A percentile compares a stretch with the other conserved stretches of the same genome.
Evolutionary conservation across 2,888 invertebrate species (phyloP).

Genomic region (Rotaria macrura): DNA sequence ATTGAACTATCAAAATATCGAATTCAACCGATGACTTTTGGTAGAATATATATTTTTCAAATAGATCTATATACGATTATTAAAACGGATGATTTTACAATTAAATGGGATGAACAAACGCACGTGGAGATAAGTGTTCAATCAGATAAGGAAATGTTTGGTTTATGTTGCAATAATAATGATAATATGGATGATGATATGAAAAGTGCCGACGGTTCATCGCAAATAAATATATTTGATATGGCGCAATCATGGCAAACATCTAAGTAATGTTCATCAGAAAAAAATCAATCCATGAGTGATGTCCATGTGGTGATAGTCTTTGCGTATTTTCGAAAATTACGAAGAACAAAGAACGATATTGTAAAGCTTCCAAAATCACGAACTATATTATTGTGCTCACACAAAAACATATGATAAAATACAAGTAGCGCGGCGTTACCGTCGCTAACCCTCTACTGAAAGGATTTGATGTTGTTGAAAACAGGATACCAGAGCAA

Average conservation of each 20-base stretch:
- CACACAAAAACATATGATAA: no score
- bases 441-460: no score
- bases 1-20: no score
- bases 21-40: not conserved
- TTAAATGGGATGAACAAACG: conserved; percentile 73
- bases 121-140: conserved; percentile 65
- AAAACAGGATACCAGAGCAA: no score
- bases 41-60: conserved; percentile 55
- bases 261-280: conserved; percentile 58
- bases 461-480: no score
- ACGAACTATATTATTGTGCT: no score
- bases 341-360: no score
- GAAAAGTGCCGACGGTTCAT: conserved; percentile 28
- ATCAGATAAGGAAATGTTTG: conserved; percentile 40
- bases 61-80: conserved; percentile 66
- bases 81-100: conserved; percentile 62
- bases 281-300: conserved; percentile 4
- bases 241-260: conserved; percentile 59
- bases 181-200: not conserved
- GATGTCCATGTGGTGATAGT: conserved; percentile 54
- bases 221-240: conserved; percentile 36
- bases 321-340: no score
- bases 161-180: conserved; percentile 31
- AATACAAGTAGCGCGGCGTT: no score
- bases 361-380: no score